Base-by-base conservation (phyloP, 2,888 invertebrate species). In the Thecocarcelia acutangulata region DNA sequence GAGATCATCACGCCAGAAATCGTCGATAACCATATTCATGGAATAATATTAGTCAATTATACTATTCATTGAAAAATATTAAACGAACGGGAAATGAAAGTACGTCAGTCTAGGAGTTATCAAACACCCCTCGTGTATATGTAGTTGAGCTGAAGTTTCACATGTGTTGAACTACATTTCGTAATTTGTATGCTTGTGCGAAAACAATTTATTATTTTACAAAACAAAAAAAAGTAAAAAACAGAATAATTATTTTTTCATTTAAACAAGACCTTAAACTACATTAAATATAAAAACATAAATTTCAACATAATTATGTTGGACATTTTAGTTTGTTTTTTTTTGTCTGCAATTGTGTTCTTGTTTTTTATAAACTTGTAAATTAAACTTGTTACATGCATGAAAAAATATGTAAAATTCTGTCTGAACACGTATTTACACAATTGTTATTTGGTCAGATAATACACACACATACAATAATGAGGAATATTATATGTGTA, bases 291-390 rank as follows among this genome's bases (percentile, higher is more conserved):
- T 61, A 52, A 52, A 52, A 72, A 73, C 42, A 73, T 54, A 61
- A 52, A 63, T 61, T 54, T 63, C 72, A 61, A 54, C 52, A 52
- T 52, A 73, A 73, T 73, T 73, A 73, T 73, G 17, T 52, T 73
- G 42, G 52, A 63, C 72, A 73, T 42, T 52, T 63, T 42, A 6
- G 42, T 33, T 58, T 54, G 17, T n/a, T 33, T 52, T 33, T 52
- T n/a, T 33, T 17, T 15, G 33, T 44, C 44, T 56, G 54, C 42
- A 17, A 61, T 28, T 37, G 33, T 15, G 1, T 54, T 54, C 8
- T 37, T 15, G 11, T 0, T 33, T 74, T 54, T 48, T 50, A 19
- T 19, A 37, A 33, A 50, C 50, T 37, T 64, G 64, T 50, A 63
- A 63, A 48, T 64, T 40, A 50, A 37, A 21, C 50, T 48, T 50